Evolutionary conservation across 2,888 invertebrate species (phyloP).

Genomic region (Ptilodon capucinus): DNA sequence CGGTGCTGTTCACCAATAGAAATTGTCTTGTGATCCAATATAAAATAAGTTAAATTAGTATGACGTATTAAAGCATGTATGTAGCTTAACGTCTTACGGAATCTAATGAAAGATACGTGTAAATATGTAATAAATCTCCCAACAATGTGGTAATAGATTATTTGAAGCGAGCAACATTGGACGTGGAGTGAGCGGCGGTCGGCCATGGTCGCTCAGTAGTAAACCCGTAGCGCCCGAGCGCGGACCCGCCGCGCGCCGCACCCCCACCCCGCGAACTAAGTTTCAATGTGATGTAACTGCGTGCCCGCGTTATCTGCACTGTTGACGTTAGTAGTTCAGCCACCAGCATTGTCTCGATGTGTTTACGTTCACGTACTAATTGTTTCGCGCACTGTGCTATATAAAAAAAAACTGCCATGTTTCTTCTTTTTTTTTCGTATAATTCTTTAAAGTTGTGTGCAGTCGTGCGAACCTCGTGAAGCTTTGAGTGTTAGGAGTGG

Average conservation of each 20-base stretch:
- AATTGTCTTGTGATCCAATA: too few species aligned
- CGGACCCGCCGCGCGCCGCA: slow-evolving; percentile 28
- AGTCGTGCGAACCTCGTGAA: slow-evolving; percentile 15
- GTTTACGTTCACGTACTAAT: slow-evolving; percentile 53
- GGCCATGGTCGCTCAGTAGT: slow-evolving; percentile 57
- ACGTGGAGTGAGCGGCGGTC: slow-evolving; percentile 66
- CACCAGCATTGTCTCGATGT: slow-evolving; percentile 49
- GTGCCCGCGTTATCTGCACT: slow-evolving; percentile 41
- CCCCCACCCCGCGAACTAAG: slow-evolving; percentile 36
- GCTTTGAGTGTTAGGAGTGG: background rate
- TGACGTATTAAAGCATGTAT: too few species aligned
- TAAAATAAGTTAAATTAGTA: too few species aligned
- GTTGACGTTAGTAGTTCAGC: slow-evolving; percentile 37
- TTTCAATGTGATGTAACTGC: slow-evolving; percentile 53
- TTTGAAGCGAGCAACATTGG: slow-evolving; percentile 47
- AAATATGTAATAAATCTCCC: background rate
- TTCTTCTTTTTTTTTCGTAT: slow-evolving; percentile 22
- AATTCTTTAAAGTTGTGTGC: slow-evolving; percentile 15
- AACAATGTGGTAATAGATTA: slow-evolving; percentile 11
- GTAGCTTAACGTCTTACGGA: too few species aligned
- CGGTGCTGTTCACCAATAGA: too few species aligned
- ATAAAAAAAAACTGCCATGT: slow-evolving; percentile 11
- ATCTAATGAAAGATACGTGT: too few species aligned
- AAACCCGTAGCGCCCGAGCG: slow-evolving; percentile 28
- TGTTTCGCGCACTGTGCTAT: slow-evolving; percentile 34